Base-by-base conservation (phyloP, 2,888 invertebrate species). In the Drosophila macrothrix region DNA sequence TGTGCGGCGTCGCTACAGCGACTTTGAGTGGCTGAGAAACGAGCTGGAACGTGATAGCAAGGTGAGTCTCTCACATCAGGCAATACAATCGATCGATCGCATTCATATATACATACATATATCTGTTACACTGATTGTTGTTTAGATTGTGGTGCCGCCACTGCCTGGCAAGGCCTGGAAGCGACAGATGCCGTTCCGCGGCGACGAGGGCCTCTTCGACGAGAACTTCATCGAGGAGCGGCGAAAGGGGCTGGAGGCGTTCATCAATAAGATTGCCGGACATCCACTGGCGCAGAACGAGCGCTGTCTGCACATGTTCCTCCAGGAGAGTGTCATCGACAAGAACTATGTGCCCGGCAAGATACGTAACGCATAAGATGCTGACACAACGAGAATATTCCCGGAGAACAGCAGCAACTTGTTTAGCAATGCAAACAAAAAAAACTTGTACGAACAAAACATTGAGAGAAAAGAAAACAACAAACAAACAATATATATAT, bases 331-430 rank as follows among this genome's bases (percentile, higher is more conserved):
- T 59, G 96, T 96, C 91, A 99, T 99, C 94, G 99, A 99, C 94
- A 99, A 98, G 95, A 99, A 98, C 94, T 99, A 99, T 94, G 98
- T 99, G 84, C 99, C 99, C 88, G 99, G 99, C 90, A 99, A 99
- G 95, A 99, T 99, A 94, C 95, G 99, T 93, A 98, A 98, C 95
- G 97, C 98, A 95, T 97, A 97, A 96, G 69, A 63, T 52, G 54
- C 29, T 28, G 46, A 35, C 4, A 64, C 55, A 39, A 39, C 16
- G 37, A 54, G 31, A 54, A 35, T 16, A 33, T 54, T 33, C 31
- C 46, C 39, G 35, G 67, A 63, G 4, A 39, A n/a, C 29, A 16
- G 33, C 71, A 68, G 19, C 9, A 35, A 22, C 33, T 9, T 65
- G 64, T 65, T 71, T 59, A 75, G 74, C 73, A 79, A 77, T 74